phyloP scores from a whole-genome alignment of 2,113 vertebrate genomes.

The Chaetops frenatus region DNA sequence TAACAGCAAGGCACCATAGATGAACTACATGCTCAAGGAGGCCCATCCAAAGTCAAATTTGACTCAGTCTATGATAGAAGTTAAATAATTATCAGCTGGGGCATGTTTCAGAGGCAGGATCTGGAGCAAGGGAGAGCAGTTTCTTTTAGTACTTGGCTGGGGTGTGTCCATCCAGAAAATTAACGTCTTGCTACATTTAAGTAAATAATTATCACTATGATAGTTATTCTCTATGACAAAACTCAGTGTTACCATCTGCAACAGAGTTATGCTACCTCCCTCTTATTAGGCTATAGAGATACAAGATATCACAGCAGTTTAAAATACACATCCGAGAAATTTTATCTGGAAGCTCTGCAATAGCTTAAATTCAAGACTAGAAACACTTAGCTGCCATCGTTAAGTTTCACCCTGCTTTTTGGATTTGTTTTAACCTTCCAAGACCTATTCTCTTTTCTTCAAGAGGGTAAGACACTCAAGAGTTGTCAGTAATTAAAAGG shows the following conservation, averaged over 20 bases:
- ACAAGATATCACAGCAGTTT: not conserved
- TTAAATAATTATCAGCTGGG: accelerated
- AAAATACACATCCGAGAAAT: not conserved
- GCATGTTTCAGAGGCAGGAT: not conserved
- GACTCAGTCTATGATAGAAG: not conserved
- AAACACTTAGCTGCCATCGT: not conserved
- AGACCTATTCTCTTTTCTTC: not conserved
- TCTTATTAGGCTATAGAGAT: not conserved
- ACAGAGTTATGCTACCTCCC: not conserved
- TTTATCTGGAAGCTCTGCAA: not conserved
- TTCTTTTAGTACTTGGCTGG: not conserved
- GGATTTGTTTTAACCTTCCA: not conserved
- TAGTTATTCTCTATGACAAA: not conserved
- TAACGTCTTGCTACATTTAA: not conserved
- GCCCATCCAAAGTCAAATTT: not conserved
- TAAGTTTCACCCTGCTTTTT: not conserved
- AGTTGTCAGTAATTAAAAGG: not conserved
- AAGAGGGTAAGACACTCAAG: not conserved
- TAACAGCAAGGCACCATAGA: not conserved
- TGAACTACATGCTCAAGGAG: not conserved
- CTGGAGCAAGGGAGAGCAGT: accelerated
- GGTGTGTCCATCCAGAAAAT: not conserved
- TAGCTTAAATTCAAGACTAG: not conserved
- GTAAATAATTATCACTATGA: not conserved
- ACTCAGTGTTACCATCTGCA: not conserved